phyloP scores from a whole-genome alignment of 1,140 invertebrate species.

The Pentalonia nigronervosa region DNA sequence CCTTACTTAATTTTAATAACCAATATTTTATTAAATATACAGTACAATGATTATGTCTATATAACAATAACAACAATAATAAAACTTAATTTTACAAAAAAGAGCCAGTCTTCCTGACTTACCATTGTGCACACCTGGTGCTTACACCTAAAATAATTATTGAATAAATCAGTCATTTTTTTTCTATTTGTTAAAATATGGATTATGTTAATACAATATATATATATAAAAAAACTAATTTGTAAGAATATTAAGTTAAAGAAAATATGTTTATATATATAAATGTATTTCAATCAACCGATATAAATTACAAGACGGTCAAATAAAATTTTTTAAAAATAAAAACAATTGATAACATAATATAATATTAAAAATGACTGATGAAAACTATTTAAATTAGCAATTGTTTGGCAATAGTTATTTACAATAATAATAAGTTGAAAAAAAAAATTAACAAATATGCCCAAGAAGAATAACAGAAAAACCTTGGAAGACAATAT shows the following conservation, averaged over 20 bases:
- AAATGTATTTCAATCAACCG: neutral
- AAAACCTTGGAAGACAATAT: constrained; percentile 62
- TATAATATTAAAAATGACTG: constrained; percentile 42
- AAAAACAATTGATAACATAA: constrained; percentile 42
- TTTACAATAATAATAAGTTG: constrained; percentile 36
- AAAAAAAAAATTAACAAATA: constrained; percentile 22
- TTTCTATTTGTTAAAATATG: constrained; percentile 29
- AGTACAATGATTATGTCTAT: constrained; percentile 41
- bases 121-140: neutral
- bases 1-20: neutral
- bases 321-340: constrained; percentile 19
- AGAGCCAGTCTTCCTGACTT: constrained; percentile 30
- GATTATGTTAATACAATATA: constrained; percentile 18
- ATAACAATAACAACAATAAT: constrained; percentile 55
- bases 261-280: neutral
- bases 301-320: neutral
- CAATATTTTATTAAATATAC: constrained; percentile 25
- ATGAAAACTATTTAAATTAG: constrained; percentile 7
- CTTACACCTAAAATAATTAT: constrained; percentile 44
- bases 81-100: constrained; percentile 48
- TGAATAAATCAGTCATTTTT: constrained; percentile 52
- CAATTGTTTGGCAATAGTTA: constrained; percentile 1
- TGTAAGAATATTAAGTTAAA: neutral
- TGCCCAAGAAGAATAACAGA: neutral
- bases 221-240: neutral